Evolutionary conservation across 2,113 vertebrate species (phyloP).

Genomic region (Sus scrofa): DNA sequence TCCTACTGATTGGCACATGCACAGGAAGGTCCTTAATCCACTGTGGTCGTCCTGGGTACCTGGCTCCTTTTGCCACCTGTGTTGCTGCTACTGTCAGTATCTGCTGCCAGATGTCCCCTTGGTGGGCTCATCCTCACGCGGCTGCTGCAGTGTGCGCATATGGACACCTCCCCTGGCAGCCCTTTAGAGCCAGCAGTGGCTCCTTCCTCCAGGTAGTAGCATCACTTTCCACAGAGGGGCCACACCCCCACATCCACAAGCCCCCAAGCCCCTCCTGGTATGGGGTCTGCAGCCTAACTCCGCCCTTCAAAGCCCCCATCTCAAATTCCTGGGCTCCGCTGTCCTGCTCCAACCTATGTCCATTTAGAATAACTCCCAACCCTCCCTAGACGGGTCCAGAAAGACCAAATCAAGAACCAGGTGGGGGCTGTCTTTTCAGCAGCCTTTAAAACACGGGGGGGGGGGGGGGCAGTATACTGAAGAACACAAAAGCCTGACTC

Average conservation of each 20-base stretch:
- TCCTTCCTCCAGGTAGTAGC: neutral
- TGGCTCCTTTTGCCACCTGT: neutral
- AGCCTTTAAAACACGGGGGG: neutral
- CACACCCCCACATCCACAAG: too few species aligned
- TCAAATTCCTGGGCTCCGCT: neutral
- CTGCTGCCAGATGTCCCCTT: neutral
- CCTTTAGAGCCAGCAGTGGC: neutral
- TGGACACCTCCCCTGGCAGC: neutral
- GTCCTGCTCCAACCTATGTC: neutral
- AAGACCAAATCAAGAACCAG: neutral
- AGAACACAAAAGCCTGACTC: neutral
- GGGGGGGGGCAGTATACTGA: neutral
- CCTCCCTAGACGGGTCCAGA: neutral
- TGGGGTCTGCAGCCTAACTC: neutral
- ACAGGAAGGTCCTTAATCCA: neutral
- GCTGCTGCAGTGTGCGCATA: neutral
- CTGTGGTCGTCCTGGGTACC: neutral
- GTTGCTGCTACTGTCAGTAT: fast-evolving
- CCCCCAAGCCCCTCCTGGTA: neutral
- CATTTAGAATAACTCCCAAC: too few species aligned
- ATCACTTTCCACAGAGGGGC: neutral
- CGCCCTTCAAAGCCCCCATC: neutral
- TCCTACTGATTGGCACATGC: neutral
- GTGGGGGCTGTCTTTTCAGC: neutral
- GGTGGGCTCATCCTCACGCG: neutral